A percentile compares a stretch with the other conserved stretches of the same genome.
These are phyloP conservation scores for Myiozetetes cayanensis DNA, from an alignment of 2,113 vertebrate genomes.

Conservation along the genomic window DNA sequence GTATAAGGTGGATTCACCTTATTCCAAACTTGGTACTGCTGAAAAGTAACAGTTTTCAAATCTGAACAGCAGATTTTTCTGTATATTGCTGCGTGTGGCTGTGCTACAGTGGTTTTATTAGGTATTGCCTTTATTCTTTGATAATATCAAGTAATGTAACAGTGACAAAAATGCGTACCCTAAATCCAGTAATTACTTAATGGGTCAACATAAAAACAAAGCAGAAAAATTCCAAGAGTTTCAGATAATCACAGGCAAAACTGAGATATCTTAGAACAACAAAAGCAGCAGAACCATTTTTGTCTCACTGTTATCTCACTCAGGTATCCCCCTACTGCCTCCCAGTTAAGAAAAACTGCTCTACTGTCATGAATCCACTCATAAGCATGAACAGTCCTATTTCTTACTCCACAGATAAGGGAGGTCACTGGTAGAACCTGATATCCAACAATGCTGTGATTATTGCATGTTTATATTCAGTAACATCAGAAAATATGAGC, in stretches of 20 bases:
- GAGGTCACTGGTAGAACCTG: background rate
- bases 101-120: background rate
- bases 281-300: background rate
- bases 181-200: background rate
- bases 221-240: background rate
- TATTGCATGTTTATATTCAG: background rate
- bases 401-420: background rate
- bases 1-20: background rate
- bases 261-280: background rate
- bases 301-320: background rate
- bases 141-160: background rate
- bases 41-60: background rate
- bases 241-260: background rate
- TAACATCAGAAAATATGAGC: background rate
- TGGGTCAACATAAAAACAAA: background rate
- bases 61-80: background rate
- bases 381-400: background rate
- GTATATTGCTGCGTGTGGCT: rapidly evolving
- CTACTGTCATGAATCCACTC: background rate
- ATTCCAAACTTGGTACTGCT: background rate
- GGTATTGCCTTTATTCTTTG: background rate
- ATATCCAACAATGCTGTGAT: background rate
- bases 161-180: background rate
- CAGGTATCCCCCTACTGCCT: background rate
- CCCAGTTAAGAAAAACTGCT: background rate